Base-by-base conservation (phyloP, 2,888 invertebrate genomes). In the Allygus modestus region DNA sequence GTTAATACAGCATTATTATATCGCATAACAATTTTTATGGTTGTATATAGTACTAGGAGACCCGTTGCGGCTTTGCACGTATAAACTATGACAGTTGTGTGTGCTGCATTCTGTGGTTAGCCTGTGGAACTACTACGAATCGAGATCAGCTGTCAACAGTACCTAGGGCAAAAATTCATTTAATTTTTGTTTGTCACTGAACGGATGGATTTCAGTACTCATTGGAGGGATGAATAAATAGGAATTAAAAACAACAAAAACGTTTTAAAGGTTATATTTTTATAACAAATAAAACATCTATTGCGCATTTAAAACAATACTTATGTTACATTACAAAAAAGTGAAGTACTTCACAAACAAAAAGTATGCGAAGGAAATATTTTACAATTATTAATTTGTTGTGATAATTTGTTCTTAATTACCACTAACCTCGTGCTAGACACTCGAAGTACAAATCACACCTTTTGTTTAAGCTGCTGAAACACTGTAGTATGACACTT, bases 211-310 rank as follows among this genome's bases (percentile, higher is more conserved):
- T n/a, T n/a, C n/a, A n/a, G n/a, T n/a, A n/a, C n/a, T n/a, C n/a
- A n/a, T n/a, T n/a, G n/a, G n/a, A n/a, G n/a, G n/a, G n/a, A n/a
- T n/a, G n/a, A n/a, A n/a, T n/a, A n/a, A n/a, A n/a, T n/a, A n/a
- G n/a, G n/a, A n/a, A 37, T 46, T 46, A 15, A 46, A 46, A 46
- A 15, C 46, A 17, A 46, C 17, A 46, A 46, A 7, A 46, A 46
- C 46, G 54, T 54, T 73, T 83, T 75, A 26, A 58, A 58, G 58
- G 61, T 75, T 75, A 75, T 75, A 75, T 83, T 83, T 83, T 75
- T 83, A 75, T 83, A 83, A 83, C 83, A 83, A 83, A 83, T 83
- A 84, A 84, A 84, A 81, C 81, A 81, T 84, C 81, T 81, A 84
- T 84, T 81, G 81, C 54, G 84, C 84, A 79, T 84, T 81, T 84